These are phyloP conservation scores for Lissocephala sabroskyi DNA, from an alignment of 2,888 invertebrate genomes.

Conservation along the genomic window DNA sequence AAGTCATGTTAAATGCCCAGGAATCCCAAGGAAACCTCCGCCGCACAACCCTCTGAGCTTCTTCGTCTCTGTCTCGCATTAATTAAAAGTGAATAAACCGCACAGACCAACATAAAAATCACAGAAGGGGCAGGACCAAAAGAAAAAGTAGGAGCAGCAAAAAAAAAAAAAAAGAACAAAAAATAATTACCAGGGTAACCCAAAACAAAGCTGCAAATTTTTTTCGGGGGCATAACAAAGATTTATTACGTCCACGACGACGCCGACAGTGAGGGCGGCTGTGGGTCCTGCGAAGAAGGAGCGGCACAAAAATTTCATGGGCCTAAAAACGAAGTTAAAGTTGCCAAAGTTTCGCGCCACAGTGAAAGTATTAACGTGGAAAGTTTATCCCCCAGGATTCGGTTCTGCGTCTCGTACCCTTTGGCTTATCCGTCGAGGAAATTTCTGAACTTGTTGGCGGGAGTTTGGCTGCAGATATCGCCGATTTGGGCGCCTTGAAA, in stretches of 20 bases:
- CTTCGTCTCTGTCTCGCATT: too few species aligned
- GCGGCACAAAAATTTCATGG: constrained; percentile 16
- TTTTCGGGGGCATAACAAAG: constrained; percentile 54
- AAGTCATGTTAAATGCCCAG: constrained; percentile 32
- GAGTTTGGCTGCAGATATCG: too few species aligned
- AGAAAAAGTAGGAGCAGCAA: too few species aligned
- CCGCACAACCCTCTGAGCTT: too few species aligned
- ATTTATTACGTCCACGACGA: constrained; percentile 36
- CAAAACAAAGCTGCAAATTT: constrained; percentile 3
- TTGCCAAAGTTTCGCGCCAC: constrained; percentile 14
- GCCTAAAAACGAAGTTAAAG: constrained; percentile 19
- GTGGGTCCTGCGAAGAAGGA: constrained; percentile 14
- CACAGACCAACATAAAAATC: constrained; percentile 17
- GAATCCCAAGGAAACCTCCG: constrained; percentile 7
- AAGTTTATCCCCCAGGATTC: constrained; percentile 49
- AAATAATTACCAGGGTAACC: constrained; percentile 25
- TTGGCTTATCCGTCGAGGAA: too few species aligned
- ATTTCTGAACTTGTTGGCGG: too few species aligned
- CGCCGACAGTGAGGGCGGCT: too few species aligned
- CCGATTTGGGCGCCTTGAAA: too few species aligned
- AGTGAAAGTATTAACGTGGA: constrained; percentile 33
- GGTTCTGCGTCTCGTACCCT: too few species aligned
- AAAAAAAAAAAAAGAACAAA: constrained; percentile 11
- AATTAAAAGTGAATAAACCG: constrained; percentile 24
- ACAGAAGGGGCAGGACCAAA: constrained; percentile 11